A percentile compares a stretch with the other conserved stretches of the same genome.
Conservation (phyloP, 2,797 vertebrate species). For the Poeciliopsis turneri region DNA sequence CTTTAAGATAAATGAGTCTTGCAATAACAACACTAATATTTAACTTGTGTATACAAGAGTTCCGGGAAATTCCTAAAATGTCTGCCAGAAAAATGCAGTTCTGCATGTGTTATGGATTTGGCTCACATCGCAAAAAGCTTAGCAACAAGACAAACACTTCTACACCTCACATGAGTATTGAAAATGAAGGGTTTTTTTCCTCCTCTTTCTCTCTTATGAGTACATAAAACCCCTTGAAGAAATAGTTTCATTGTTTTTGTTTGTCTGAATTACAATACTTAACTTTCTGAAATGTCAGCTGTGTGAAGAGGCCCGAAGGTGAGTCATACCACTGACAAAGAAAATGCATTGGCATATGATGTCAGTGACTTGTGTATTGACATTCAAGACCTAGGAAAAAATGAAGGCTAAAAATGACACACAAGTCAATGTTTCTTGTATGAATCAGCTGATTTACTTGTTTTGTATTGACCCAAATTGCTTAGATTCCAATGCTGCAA, state of each 20-base stretch:
- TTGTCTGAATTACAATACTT: slow-evolving; percentile 6
- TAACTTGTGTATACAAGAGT: background rate
- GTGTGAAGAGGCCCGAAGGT: slow-evolving; percentile 5
- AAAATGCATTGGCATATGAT: slow-evolving; percentile 45
- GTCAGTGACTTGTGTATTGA: slow-evolving; percentile 40
- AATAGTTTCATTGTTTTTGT: slow-evolving; percentile 21
- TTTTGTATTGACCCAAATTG: background rate
- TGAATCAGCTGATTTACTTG: slow-evolving; percentile 16
- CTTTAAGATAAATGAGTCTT: background rate
- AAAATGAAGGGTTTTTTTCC: slow-evolving; percentile 19
- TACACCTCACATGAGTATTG: slow-evolving; percentile 36
- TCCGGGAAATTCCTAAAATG: background rate
- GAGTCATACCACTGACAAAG: slow-evolving; percentile 36
- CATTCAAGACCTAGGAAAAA: slow-evolving; percentile 29
- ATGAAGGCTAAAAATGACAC: slow-evolving; percentile 22
- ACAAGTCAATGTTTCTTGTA: slow-evolving; percentile 25
- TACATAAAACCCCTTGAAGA: slow-evolving; percentile 8
- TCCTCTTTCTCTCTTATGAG: slow-evolving; percentile 15
- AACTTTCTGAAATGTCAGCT: slow-evolving; percentile 3
- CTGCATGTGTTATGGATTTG: slow-evolving; percentile 20
- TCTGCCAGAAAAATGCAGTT: slow-evolving; percentile 1
- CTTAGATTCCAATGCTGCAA: background rate
- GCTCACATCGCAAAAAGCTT: slow-evolving; percentile 35
- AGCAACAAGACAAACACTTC: slow-evolving; percentile 30
- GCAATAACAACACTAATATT: background rate